These are phyloP conservation scores for Panagrolaimus sp. DNA, from an alignment of 1,140 invertebrate genomes.

Conservation along the genomic window DNA sequence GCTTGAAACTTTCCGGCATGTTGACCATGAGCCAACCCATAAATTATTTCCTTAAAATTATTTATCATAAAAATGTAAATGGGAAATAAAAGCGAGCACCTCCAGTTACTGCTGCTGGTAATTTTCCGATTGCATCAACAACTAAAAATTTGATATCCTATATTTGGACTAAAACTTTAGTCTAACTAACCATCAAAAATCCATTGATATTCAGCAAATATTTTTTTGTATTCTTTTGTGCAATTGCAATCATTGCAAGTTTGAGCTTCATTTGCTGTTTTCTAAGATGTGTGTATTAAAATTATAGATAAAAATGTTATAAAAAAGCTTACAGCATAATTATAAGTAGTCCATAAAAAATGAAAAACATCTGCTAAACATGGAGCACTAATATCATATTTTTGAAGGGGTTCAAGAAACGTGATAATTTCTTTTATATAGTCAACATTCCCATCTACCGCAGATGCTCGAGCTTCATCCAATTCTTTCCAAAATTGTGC, in stretches of 20 bases:
- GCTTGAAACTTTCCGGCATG: slow-evolving; percentile 52
- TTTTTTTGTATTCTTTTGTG: slow-evolving; percentile 35
- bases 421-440: slow-evolving; percentile 38
- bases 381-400: slow-evolving; percentile 53
- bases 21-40: slow-evolving; percentile 57
- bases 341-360: slow-evolving; percentile 53
- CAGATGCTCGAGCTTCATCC: neutral
- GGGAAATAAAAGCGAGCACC: no score
- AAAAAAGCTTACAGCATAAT: slow-evolving; percentile 38
- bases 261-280: slow-evolving; percentile 40
- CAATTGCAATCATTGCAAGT: slow-evolving; percentile 51
- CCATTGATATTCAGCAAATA: slow-evolving; percentile 52
- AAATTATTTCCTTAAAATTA: no score
- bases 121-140: slow-evolving; percentile 55
- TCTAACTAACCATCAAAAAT: slow-evolving; percentile 52
- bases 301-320: no score
- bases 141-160: no score
- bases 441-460: slow-evolving; percentile 20
- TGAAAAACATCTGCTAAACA: slow-evolving; percentile 51
- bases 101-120: slow-evolving; percentile 50
- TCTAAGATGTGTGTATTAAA: neutral
- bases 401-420: slow-evolving; percentile 47
- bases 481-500: slow-evolving; percentile 10
- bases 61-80: no score
- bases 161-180: no score